Evolutionary conservation across 2,888 invertebrate species (phyloP).

Genomic region (Tipula vernalis): DNA sequence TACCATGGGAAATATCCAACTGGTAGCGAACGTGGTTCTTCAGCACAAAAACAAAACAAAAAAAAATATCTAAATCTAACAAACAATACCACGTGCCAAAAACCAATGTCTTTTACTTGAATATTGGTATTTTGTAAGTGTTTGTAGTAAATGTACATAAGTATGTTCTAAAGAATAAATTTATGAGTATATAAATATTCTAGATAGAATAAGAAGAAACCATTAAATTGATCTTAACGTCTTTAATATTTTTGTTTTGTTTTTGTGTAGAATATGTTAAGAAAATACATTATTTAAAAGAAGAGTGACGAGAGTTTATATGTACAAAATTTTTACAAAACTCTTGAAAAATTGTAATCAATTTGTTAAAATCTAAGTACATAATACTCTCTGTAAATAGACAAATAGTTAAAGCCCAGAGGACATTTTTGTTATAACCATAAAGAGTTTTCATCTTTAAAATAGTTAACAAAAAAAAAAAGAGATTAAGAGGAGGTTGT

Average conservation of each 20-base stretch:
- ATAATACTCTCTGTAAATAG: neutral
- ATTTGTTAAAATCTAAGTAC: constrained; percentile 4
- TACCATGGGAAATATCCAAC: neutral
- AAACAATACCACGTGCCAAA: neutral
- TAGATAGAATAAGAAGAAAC: neutral
- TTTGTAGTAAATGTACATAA: neutral
- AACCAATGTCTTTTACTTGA: neutral
- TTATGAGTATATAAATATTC: neutral
- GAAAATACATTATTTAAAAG: neutral
- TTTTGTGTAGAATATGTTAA: neutral
- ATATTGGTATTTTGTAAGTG: neutral
- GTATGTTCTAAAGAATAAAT: neutral
- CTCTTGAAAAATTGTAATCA: neutral
- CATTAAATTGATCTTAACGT: neutral
- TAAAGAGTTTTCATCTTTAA: neutral
- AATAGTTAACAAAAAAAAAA: neutral
- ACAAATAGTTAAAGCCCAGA: neutral
- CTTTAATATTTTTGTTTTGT: neutral
- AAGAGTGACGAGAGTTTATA: neutral
- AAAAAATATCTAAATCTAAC: neutral
- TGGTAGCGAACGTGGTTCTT: neutral
- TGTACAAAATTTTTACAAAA: neutral
- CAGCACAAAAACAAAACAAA: neutral
- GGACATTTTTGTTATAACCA: neutral
- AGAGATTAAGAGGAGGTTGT: neutral